Conservation (phyloP, 2,888 invertebrate genomes). For the Chironomus riparius region DNA sequence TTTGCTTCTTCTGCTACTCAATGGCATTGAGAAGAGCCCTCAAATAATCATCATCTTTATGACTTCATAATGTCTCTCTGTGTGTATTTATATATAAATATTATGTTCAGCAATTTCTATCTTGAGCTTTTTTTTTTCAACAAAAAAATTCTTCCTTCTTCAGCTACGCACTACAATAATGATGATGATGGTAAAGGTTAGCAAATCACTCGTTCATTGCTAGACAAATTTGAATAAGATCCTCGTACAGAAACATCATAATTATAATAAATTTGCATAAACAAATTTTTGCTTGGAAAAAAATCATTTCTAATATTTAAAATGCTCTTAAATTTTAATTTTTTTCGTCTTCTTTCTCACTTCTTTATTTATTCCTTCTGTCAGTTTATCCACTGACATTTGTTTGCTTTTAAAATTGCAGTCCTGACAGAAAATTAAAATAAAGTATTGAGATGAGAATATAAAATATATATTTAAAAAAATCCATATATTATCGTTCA, state of each 20-base stretch:
- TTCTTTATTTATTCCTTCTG: background rate
- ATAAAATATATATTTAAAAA: background rate
- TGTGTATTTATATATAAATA: background rate
- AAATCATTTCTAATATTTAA: slow-evolving; percentile 23
- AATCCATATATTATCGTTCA: background rate
- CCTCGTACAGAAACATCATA: slow-evolving; percentile 7
- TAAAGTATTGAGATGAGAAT: background rate
- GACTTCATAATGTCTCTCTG: slow-evolving; percentile 21
- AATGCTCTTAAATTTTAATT: slow-evolving; percentile 22
- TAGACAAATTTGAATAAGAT: slow-evolving; percentile 22
- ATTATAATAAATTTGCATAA: slow-evolving; percentile 27
- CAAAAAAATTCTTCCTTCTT: background rate
- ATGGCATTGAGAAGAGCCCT: slow-evolving; percentile 21
- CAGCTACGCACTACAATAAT: background rate
- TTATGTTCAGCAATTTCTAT: background rate
- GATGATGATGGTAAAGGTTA: background rate
- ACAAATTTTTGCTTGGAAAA: slow-evolving; percentile 1
- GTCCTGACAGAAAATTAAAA: slow-evolving; percentile 6
- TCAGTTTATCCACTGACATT: background rate
- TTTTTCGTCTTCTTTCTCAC: too few relatives aligned
- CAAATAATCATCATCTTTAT: slow-evolving; percentile 21
- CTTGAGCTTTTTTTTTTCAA: background rate
- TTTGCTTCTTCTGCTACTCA: background rate
- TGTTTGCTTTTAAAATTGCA: slow-evolving; percentile 26
- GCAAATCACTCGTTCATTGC: background rate